Evolutionary conservation across 1,140 invertebrate species (phyloP).

Genomic region (Orchesella cincta): DNA sequence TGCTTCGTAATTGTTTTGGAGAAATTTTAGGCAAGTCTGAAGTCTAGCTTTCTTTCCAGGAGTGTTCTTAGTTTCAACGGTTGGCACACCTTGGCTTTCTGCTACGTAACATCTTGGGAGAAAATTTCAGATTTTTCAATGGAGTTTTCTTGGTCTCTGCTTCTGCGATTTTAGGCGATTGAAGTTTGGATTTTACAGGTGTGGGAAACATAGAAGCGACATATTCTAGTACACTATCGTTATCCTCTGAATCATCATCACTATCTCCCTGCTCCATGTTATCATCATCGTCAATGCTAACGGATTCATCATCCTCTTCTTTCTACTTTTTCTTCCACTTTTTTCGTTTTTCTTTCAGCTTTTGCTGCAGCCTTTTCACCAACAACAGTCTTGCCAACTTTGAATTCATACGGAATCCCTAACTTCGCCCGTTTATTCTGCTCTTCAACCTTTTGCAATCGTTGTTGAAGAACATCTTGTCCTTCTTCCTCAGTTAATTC

Average conservation of each 20-base stretch:
- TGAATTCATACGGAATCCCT: constrained; percentile 48
- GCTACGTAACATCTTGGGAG: constrained; percentile 13
- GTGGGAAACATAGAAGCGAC: not conserved
- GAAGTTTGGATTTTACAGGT: too few relatives aligned
- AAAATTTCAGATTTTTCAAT: not conserved
- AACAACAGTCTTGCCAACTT: not conserved
- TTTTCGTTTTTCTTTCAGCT: not conserved
- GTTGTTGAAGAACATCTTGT: constrained; percentile 21
- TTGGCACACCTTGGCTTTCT: not conserved
- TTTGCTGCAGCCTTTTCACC: not conserved
- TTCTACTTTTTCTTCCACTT: not conserved
- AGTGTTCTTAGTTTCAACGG: not conserved
- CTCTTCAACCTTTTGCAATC: constrained; percentile 35
- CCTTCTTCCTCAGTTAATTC: constrained; percentile 35
- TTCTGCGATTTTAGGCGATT: not conserved
- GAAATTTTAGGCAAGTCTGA: constrained; percentile 29
- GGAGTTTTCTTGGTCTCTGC: not conserved
- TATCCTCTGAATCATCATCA: too few relatives aligned
- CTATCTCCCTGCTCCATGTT: too few relatives aligned
- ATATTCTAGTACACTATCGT: too few relatives aligned
- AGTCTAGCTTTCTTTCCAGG: constrained; percentile 1
- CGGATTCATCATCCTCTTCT: not conserved
- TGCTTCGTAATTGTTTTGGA: constrained; percentile 30
- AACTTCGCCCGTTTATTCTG: constrained; percentile 41
- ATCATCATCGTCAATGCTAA: not conserved